A percentile compares a stretch with the other conserved stretches of the same genome.
Conservation (phyloP, 2,113 vertebrate species). For the Zingel zingel region DNA sequence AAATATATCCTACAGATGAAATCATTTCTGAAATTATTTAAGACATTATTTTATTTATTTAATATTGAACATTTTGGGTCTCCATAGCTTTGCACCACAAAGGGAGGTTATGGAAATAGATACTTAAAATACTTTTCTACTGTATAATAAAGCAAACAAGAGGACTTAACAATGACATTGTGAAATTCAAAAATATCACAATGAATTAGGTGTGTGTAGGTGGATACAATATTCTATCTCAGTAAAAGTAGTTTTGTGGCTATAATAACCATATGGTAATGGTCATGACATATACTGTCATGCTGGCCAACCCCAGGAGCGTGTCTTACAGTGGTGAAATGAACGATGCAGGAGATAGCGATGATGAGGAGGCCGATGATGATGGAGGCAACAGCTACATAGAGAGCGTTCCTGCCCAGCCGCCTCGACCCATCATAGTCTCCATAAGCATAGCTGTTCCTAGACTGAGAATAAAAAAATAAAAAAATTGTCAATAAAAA, state of each 20-base stretch:
- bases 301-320: background rate
- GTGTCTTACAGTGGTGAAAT: conserved; percentile 87
- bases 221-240: no score
- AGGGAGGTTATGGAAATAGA: background rate
- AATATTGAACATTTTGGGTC: background rate
- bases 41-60: background rate
- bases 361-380: conserved; percentile 91
- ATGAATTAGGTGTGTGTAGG: background rate
- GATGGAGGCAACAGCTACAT: conserved; percentile 88
- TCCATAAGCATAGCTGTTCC: conserved; percentile 89
- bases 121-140: background rate
- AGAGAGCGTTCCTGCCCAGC: conserved; percentile 89
- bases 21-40: background rate
- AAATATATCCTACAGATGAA: background rate
- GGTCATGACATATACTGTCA: background rate
- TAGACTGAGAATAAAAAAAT: conserved; percentile 81
- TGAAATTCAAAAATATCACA: background rate
- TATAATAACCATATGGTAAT: background rate
- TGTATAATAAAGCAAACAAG: background rate
- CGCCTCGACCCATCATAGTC: conserved; percentile 89
- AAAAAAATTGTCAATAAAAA: background rate
- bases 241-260: background rate
- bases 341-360: conserved; percentile 84
- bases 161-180: background rate
- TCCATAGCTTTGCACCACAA: background rate